Evolutionary conservation across 2,888 invertebrate genomes (phyloP).

Genomic region (Tenthredo mesomela): DNA sequence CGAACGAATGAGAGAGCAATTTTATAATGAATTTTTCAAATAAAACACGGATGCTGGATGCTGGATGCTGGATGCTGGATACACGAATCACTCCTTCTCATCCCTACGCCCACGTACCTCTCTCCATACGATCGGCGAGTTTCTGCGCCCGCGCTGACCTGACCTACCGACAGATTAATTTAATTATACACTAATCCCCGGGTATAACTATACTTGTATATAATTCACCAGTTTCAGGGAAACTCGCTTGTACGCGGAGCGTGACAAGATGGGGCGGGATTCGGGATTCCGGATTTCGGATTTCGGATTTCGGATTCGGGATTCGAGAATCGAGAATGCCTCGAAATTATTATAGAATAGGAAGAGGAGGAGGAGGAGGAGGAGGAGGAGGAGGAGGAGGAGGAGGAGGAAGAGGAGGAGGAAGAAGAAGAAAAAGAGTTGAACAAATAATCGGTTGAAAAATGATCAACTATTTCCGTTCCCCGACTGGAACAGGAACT

Average conservation of each 20-base stretch:
- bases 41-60: conserved; percentile 39
- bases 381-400: not conserved
- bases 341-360: not conserved
- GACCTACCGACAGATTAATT: conserved; percentile 49
- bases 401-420: not conserved
- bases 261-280: conserved; percentile 45
- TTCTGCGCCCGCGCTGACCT: conserved; percentile 40
- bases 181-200: conserved; percentile 35
- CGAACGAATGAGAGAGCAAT: conserved; percentile 47
- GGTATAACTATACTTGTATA: conserved; percentile 10
- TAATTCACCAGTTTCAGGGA: conserved; percentile 28
- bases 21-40: conserved; percentile 31
- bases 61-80: conserved; percentile 40
- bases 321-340: not conserved
- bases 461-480: not conserved
- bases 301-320: too few relatives aligned
- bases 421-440: not conserved
- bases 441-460: not conserved
- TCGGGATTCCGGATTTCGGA: too few relatives aligned
- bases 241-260: conserved; percentile 33
- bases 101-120: conserved; percentile 22
- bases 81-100: conserved; percentile 11
- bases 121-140: not conserved
- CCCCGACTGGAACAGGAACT: not conserved
- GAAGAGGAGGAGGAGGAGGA: not conserved